Percentiles rank a stretch among this genome's conserved stretches.
phyloP scores from a whole-genome alignment of 2,888 invertebrate genomes.

The Drosophila yooni region DNA sequence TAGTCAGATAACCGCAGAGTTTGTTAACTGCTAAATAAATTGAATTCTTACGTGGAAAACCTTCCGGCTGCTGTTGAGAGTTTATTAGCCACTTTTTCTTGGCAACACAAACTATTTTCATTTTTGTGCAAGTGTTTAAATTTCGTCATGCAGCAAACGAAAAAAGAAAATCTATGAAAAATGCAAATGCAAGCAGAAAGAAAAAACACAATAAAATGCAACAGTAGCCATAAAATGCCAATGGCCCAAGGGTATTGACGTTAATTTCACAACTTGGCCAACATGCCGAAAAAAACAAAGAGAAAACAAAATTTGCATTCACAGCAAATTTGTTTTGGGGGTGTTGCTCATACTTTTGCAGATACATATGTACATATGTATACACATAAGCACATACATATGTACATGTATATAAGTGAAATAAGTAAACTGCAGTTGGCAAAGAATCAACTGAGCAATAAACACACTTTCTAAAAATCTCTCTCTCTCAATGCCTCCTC shows the following conservation, averaged over 20 bases:
- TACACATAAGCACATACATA: neutral
- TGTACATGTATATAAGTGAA: no score
- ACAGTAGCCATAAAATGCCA: slow-evolving; percentile 39
- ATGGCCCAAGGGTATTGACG: slow-evolving; percentile 54
- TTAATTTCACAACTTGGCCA: slow-evolving; percentile 29
- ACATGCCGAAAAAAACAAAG: slow-evolving; percentile 2
- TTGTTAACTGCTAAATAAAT: slow-evolving; percentile 17
- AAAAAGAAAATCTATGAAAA: slow-evolving; percentile 11
- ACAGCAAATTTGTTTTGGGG: slow-evolving; percentile 12
- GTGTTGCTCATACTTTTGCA: neutral
- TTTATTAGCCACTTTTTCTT: slow-evolving; percentile 2
- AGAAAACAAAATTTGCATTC: slow-evolving; percentile 16
- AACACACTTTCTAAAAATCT: neutral
- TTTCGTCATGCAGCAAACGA: slow-evolving; percentile 44
- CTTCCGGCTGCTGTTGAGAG: slow-evolving; percentile 7
- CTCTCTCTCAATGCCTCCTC: neutral
- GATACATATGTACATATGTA: neutral
- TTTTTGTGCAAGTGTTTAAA: slow-evolving; percentile 32
- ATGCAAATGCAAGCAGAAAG: slow-evolving; percentile 42
- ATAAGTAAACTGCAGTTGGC: neutral
- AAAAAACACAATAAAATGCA: neutral
- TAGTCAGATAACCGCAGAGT: slow-evolving; percentile 35
- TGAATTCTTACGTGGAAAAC: slow-evolving; percentile 40
- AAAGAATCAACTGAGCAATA: slow-evolving; percentile 12
- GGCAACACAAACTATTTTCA: neutral